phyloP scores from a whole-genome alignment of 2,888 invertebrate species.

The Volucella inflata region DNA sequence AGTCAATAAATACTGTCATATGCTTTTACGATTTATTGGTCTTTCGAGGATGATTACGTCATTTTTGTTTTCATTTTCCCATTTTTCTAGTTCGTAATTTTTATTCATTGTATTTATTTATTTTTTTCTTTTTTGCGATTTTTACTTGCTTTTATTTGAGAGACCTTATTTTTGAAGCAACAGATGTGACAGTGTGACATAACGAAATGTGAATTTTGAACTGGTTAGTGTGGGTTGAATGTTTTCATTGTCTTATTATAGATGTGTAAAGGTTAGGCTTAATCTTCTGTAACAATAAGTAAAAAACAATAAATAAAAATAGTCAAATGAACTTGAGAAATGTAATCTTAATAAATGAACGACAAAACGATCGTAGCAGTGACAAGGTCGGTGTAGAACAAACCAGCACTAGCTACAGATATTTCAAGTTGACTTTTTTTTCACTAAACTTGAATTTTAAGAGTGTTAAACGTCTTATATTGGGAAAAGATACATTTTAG shows the following conservation, averaged over 20 bases:
- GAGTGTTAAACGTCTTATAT: too few relatives aligned
- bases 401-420: too few relatives aligned
- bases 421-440: too few relatives aligned
- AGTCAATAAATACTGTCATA: constrained; percentile 56
- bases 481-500: too few relatives aligned
- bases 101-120: not conserved
- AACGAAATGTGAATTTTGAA: constrained; percentile 31
- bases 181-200: constrained; percentile 33
- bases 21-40: constrained; percentile 30
- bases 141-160: not conserved
- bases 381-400: too few relatives aligned
- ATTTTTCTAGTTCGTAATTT: not conserved
- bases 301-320: too few relatives aligned
- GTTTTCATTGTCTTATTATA: not conserved
- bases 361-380: too few relatives aligned
- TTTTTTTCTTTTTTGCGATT: not conserved
- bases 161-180: not conserved
- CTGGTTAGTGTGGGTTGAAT: not conserved
- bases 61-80: constrained; percentile 2
- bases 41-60: constrained; percentile 38
- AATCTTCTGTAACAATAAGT: too few relatives aligned
- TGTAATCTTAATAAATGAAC: too few relatives aligned
- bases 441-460: too few relatives aligned
- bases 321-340: too few relatives aligned
- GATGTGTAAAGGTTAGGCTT: not conserved